Evolutionary conservation across 2,113 vertebrate genomes (phyloP), one percentile per base, ranked within the genome.

Genomic region (Phodopus roborovskii): DNA sequence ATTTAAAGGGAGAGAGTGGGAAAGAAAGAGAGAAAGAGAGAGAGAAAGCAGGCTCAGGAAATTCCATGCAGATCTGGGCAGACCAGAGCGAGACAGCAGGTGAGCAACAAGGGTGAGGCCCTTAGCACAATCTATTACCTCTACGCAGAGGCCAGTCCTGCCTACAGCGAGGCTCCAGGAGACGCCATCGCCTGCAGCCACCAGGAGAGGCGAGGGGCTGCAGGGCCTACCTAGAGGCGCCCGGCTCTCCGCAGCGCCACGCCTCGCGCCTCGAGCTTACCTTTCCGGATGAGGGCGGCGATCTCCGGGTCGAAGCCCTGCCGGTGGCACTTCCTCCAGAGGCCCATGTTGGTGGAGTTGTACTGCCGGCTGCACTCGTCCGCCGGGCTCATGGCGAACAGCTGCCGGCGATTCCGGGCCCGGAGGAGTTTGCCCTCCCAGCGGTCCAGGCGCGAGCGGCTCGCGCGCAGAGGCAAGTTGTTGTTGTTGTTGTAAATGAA

Each of bases 401-500:
- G 99, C 99, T 99, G 99, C 98, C 99, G 98, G 97, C 99, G 99
- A 96, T 99, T 99, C 64, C 99, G 99, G 96, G 99, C 99, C 97
- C 99, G 98, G 95, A 99, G 99, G 98, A 99, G 99, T 98, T 99
- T 99, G 97, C 99, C 99, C 98, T 99, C 99, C 99, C 99, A 99
- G 97, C 98, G 99, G 98, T 99, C 99, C 98, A 99, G 98, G 97
- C 99, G 99, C 96, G 99, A 99, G 97, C 99, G 99, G 98, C 99
- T 99, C 78, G 99, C 99, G 95, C 99, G 99, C 95, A 99, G 99
- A 85, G 99, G 99, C 97, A 99, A 99, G 98, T 99, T 99, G 99
- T 99, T 99, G 98, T 99, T 99, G 98, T 99, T 99, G 97, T 99
- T 99, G 98, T 99, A 99, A 98, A 99, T 99, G 98, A 99, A 99